Base-by-base conservation (phyloP, 2,113 vertebrate species). In the Nannospalax galili region DNA sequence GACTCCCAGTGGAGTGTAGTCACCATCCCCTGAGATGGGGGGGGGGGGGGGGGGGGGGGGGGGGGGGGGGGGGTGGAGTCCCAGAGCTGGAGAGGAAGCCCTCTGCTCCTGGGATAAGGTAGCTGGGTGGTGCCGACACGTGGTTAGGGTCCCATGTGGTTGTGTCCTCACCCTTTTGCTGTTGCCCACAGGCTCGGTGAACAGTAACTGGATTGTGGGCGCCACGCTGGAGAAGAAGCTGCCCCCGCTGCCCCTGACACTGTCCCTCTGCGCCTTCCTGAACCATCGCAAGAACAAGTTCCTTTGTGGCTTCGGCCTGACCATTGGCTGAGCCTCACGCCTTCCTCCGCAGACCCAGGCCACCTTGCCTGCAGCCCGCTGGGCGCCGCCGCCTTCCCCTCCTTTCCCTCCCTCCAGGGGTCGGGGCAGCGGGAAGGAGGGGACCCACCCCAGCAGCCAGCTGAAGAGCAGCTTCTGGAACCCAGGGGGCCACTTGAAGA, bases 231-330 rank as follows among this genome's bases (percentile, higher is more conserved):
- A 99, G 93, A 99, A 99, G 98, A 99, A 99, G 97, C 98, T 99
- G 17, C n/a, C 98, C 0, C 99, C 99, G 0, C 98, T 99, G 70
- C 99, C 99, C 24, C 98, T 99, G 81, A 99, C 99, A 0, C 97
- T 99, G 97, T 98, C 99, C 40, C 98, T 99, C 0, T 99, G 99
- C 37, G 99, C 99, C 96, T 99, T 99, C 98, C 99, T 99, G 82
- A 99, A 99, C 96, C 99, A 99, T 92, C 98, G 98, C 86, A 99
- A 99, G 97, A 99, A 99, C 98, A 99, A 99, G 98, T 99, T 99
- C 98, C 99, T 99, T 97, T 99, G 99, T 11, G 99, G 99, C 85
- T 99, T 99, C 0, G 98, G 99, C 70, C 98, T 99, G 90, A 99
- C 99, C 92, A 99, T 99, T 4, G 99, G 99, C 96, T 99, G 98